A percentile compares a stretch with the other conserved stretches of the same genome.
Evolutionary conservation across 2,113 vertebrate species (phyloP).

Genomic region (Willisornis vidua): DNA sequence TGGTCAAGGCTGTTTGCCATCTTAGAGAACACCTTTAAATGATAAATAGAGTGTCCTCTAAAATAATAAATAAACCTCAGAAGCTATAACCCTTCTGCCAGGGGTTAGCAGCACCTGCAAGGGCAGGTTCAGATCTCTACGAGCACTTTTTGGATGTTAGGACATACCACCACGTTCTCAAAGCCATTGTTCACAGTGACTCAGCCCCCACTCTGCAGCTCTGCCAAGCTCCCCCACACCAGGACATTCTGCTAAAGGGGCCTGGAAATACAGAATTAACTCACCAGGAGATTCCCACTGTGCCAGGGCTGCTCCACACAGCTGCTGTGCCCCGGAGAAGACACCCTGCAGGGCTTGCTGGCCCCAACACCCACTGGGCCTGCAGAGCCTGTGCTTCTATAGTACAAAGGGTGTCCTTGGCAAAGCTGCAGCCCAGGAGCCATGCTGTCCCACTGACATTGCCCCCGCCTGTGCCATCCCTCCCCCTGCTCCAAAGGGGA

Average conservation of each 20-base stretch:
- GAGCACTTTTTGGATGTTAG: not conserved
- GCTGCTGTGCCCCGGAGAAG: not conserved
- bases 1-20: slow-evolving; percentile 37
- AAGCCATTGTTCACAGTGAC: not conserved
- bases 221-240: not conserved
- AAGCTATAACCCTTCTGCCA: not conserved
- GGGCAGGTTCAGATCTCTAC: not conserved
- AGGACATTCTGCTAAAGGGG: not conserved
- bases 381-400: fast-evolving
- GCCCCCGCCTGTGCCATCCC: not conserved
- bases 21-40: slow-evolving; percentile 14
- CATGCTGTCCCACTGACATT: not conserved
- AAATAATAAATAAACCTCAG: not conserved
- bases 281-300: not conserved
- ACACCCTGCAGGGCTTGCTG: not conserved
- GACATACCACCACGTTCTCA: not conserved
- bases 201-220: not conserved
- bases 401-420: not conserved
- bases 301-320: not conserved
- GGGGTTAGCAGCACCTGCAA: not conserved
- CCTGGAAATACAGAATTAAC: not conserved
- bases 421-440: not conserved
- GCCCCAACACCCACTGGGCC: not conserved
- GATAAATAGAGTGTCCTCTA: not conserved
- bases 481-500: not conserved